Evolutionary conservation across 2,797 vertebrate species (phyloP), one percentile per base, ranked within the genome.

Genomic region (Lagocephalus sceleratus): DNA sequence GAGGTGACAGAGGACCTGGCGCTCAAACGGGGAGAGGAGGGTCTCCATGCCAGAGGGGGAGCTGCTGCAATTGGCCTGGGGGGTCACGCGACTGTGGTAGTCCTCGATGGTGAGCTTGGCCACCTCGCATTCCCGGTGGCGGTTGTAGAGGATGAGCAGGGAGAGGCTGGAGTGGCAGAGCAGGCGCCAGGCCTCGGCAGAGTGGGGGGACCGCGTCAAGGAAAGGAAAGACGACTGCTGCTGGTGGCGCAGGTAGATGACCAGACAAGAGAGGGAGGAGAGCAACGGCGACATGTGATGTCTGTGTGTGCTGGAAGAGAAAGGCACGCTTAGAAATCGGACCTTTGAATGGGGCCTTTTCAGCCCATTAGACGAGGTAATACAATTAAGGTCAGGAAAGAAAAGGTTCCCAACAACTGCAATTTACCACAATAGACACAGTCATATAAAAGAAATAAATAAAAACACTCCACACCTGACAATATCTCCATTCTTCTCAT

Each of bases 131-230:
- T 92, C 91, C 14, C 91, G 81, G 47, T 92, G 88, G 12, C 91
- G 89, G 66, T 92, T 92, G 81, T 89, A 92, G 44, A 92, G 89
- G 75, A 92, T 92, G 60, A 92, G 89, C 44, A 92, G 79, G 3
- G 89, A 90, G 51, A 92, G 85, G 68, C 90, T 92, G 72, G 89
- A 88, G 69, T 92, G 90, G 81, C 91, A 92, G 60, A 92, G 88
- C 39, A 90, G 83, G 15, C 91, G 89, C 91, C 91, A 92, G 39
- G 90, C 83, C 66, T 92, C 91, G 0, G 90, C 88, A 0, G 90
- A 91, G 59, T 84, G 77, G 14, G 88, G 79, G 4, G 87, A 80
- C 5, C 87, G 87, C 3, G 86, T 87, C 12, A 92, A 60, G 7
- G 90, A 83, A 1, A 91, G 81, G 74, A 89, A 92, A 17, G 90